A percentile compares a stretch with the other conserved stretches of the same genome.
Evolutionary conservation across 2,113 vertebrate species (phyloP).

Genomic region (Steatornis caripensis): DNA sequence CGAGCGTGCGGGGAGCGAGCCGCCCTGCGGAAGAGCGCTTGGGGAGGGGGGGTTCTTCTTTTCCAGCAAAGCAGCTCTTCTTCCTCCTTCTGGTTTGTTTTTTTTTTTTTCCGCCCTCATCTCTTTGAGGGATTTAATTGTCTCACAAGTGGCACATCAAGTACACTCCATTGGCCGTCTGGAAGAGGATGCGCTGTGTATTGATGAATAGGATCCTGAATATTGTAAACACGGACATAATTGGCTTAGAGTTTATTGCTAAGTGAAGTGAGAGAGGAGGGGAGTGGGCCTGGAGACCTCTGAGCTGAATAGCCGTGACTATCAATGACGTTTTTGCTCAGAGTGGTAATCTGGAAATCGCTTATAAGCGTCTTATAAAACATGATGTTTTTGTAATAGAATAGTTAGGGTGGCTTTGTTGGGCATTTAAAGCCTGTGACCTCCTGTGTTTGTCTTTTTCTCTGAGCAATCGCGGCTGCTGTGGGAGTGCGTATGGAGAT

Average conservation of each 20-base stretch:
- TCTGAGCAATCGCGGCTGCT: neutral
- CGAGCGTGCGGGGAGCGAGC: accelerated
- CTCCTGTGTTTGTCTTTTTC: conserved; percentile 30
- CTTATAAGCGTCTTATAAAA: conserved; percentile 33
- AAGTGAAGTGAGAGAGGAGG: conserved; percentile 52
- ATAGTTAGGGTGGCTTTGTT: conserved; percentile 32
- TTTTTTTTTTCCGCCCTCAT: neutral
- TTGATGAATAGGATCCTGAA: conserved; percentile 43
- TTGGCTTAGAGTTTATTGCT: conserved; percentile 49
- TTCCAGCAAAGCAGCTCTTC: conserved; percentile 5
- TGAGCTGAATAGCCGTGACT: conserved; percentile 44
- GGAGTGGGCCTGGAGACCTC: conserved; percentile 43
- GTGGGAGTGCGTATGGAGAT: neutral
- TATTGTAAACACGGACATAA: conserved; percentile 30
- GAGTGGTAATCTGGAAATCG: conserved; percentile 23
- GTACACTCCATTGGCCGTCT: conserved; percentile 37
- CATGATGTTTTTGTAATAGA: conserved; percentile 20
- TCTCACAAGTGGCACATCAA: conserved; percentile 47
- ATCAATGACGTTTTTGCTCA: neutral
- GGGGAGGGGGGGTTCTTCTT: neutral
- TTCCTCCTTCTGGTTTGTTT: neutral
- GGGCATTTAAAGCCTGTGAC: conserved; percentile 46
- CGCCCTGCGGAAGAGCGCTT: neutral
- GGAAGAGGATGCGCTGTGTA: neutral
- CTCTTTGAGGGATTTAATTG: conserved; percentile 62